phyloP scores from a whole-genome alignment of 2,113 vertebrate genomes.

The Cercocebus atys region DNA sequence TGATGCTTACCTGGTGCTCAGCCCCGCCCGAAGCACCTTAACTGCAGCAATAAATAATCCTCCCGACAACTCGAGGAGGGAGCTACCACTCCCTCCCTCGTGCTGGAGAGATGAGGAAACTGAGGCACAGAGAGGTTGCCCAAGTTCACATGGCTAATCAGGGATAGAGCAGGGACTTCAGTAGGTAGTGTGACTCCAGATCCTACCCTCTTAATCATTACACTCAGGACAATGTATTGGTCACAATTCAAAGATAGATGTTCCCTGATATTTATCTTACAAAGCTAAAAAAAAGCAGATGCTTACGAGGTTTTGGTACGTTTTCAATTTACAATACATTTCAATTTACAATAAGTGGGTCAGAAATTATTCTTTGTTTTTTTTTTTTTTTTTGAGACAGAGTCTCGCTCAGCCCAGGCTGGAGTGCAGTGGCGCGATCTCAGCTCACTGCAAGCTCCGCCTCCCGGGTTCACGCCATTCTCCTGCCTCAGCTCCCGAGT shows the following conservation, averaged over 20 bases:
- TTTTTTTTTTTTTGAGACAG: no score
- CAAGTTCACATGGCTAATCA: not conserved
- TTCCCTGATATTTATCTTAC: not conserved
- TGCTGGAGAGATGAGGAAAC: not conserved
- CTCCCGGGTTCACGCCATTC: no score
- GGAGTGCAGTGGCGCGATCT: no score
- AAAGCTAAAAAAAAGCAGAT: not conserved
- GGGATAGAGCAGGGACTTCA: not conserved
- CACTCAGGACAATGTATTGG: accelerated
- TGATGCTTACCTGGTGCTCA: accelerated
- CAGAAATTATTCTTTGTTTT: not conserved
- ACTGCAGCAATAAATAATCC: accelerated
- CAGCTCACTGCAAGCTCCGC: no score
- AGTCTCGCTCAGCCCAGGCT: no score
- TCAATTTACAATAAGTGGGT: not conserved
- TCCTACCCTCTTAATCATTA: not conserved
- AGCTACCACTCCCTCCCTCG: not conserved
- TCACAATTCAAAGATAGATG: not conserved
- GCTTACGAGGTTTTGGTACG: not conserved
- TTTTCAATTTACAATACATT: not conserved
- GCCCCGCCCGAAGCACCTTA: not conserved
- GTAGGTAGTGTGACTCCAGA: not conserved
- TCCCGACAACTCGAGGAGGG: accelerated
- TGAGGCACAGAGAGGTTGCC: not conserved
- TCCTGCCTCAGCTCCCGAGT: no score